These are phyloP conservation scores for Hippolais icterina DNA, from an alignment of 2,113 vertebrate genomes.

Conservation along the genomic window DNA sequence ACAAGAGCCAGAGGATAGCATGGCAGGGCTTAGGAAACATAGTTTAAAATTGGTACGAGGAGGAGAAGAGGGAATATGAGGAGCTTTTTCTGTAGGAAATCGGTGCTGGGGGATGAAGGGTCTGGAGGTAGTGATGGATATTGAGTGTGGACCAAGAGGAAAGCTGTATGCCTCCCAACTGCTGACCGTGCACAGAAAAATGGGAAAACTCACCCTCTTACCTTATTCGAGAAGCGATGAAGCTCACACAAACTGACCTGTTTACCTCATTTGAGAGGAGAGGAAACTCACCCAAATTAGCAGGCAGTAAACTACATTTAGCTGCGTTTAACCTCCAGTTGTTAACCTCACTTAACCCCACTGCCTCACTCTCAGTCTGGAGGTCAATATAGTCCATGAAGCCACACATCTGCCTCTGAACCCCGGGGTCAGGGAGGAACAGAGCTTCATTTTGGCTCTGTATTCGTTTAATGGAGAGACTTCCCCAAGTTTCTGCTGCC, in stretches of 20 bases:
- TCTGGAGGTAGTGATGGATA: neutral
- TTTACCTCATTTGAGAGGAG: conserved; percentile 1
- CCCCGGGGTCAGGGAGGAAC: no score
- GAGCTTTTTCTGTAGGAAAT: neutral
- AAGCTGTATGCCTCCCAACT: neutral
- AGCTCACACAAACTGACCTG: neutral
- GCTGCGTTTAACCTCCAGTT: neutral
- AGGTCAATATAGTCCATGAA: neutral
- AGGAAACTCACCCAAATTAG: conserved; percentile 22
- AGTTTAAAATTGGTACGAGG: neutral
- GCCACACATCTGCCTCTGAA: neutral
- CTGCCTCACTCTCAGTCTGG: neutral
- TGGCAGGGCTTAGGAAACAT: neutral
- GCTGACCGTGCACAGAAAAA: neutral
- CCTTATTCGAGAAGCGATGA: neutral
- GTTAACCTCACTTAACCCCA: neutral
- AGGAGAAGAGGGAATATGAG: neutral
- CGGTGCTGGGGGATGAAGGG: neutral
- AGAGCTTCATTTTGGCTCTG: neutral
- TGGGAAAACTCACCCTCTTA: neutral
- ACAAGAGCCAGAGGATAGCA: neutral
- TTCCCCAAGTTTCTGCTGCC: neutral
- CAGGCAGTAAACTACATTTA: neutral
- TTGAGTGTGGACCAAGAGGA: neutral
- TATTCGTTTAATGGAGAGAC: neutral